These are phyloP conservation scores for Bombus confusus DNA, from an alignment of 1,140 invertebrate genomes.

Conservation along the genomic window DNA sequence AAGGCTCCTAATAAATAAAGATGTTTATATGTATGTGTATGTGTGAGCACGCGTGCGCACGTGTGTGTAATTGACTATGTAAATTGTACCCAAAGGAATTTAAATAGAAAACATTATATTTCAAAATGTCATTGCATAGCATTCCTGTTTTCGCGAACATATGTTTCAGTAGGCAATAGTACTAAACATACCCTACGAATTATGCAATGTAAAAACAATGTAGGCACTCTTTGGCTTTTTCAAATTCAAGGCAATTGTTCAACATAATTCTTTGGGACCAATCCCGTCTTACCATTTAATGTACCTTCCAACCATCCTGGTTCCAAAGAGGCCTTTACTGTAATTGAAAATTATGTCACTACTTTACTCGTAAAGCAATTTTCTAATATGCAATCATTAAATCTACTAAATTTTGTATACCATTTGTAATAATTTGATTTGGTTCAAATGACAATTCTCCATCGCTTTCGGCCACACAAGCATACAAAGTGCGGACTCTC, in stretches of 20 bases:
- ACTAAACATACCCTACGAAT: slow-evolving; percentile 35
- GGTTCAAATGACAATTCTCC: slow-evolving; percentile 99
- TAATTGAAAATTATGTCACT: slow-evolving; percentile 73
- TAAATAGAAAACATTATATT: slow-evolving; percentile 42
- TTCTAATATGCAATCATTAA: background rate
- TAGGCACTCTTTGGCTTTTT: slow-evolving; percentile 71
- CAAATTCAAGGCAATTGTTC: slow-evolving; percentile 88
- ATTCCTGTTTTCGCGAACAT: slow-evolving; percentile 32
- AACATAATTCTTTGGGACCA: slow-evolving; percentile 99
- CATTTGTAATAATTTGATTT: slow-evolving; percentile 98
- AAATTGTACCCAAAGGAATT: slow-evolving; percentile 62
- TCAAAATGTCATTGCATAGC: slow-evolving; percentile 16
- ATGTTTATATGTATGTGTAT: slow-evolving; percentile 31
- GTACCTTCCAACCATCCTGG: slow-evolving; percentile 98
- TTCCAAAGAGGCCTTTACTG: slow-evolving; percentile 94
- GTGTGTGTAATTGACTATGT: slow-evolving; percentile 70
- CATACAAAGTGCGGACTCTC: slow-evolving; percentile 95
- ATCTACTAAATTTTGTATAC: slow-evolving; percentile 82
- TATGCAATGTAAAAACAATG: slow-evolving; percentile 54
- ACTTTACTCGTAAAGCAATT: background rate
- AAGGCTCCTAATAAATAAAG: slow-evolving; percentile 70
- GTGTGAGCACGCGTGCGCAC: slow-evolving; percentile 41
- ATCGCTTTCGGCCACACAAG: slow-evolving; percentile 97
- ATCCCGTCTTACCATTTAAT: slow-evolving; percentile 95
- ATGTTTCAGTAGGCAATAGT: slow-evolving; percentile 26